These are phyloP conservation scores for Lichenostomus cassidix DNA, from an alignment of 2,113 vertebrate genomes.

Conservation along the genomic window DNA sequence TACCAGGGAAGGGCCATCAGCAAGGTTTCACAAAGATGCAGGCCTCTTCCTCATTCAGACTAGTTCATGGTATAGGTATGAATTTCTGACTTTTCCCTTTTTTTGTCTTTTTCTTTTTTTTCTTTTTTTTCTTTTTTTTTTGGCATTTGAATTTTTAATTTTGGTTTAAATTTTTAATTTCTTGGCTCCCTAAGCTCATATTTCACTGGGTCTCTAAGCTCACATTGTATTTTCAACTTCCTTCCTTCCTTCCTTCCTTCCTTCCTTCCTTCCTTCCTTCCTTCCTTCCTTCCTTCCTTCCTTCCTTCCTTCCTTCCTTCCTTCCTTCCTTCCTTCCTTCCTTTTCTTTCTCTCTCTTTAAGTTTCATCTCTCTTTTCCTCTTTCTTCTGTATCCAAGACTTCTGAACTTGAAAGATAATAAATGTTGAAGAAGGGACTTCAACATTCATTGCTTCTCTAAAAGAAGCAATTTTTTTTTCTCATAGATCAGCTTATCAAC, in stretches of 20 bases:
- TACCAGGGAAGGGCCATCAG: not conserved
- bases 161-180: not conserved
- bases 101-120: not conserved
- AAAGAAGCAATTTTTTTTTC: not conserved
- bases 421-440: not conserved
- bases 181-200: not conserved
- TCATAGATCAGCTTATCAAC: not conserved
- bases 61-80: not conserved
- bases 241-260: not conserved
- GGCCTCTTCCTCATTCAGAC: not conserved
- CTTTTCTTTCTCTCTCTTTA: no score
- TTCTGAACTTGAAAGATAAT: not conserved
- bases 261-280: no score
- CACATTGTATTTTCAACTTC: no score
- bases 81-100: not conserved
- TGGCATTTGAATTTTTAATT: not conserved
- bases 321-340: no score
- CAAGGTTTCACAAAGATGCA: not conserved
- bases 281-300: no score
- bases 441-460: not conserved
- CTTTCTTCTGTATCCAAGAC: not conserved
- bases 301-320: not conserved
- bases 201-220: not conserved
- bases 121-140: no score
- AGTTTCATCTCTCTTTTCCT: not conserved